phyloP scores from a whole-genome alignment of 2,113 vertebrate species.

The Hippocampus comes region DNA sequence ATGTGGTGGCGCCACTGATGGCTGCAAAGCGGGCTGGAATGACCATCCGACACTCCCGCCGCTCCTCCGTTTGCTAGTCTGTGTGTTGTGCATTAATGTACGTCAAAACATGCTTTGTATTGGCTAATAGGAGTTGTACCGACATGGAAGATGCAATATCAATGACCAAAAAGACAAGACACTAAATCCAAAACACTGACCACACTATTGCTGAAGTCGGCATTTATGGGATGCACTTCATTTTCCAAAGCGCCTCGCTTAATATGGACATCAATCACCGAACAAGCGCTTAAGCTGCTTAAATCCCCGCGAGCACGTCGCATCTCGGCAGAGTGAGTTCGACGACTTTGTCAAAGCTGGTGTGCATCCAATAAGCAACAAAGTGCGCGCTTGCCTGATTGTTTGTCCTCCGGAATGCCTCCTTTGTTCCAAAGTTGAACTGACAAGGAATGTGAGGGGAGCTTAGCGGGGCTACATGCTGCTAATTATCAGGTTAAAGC shows the following conservation, averaged over 20 bases:
- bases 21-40: too few species aligned
- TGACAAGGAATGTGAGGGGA: slow-evolving; percentile 3
- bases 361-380: slow-evolving; percentile 14
- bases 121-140: background rate
- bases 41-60: too few species aligned
- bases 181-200: slow-evolving; percentile 6
- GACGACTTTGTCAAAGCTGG: slow-evolving; percentile 25
- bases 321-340: slow-evolving; percentile 24
- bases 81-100: too few species aligned
- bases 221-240: slow-evolving; percentile 9
- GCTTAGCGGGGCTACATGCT: slow-evolving; percentile 3
- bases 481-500: slow-evolving; percentile 8
- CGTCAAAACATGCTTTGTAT: background rate
- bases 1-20: too few species aligned
- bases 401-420: slow-evolving; percentile 2
- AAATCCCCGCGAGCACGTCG: slow-evolving; percentile 22
- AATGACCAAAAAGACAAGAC: background rate
- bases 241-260: slow-evolving; percentile 28
- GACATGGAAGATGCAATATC: background rate
- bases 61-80: too few species aligned
- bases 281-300: slow-evolving; percentile 36
- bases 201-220: background rate
- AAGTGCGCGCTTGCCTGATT: slow-evolving; percentile 12
- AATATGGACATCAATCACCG: slow-evolving; percentile 39
- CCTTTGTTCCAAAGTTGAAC: slow-evolving; percentile 4